Percentiles rank a stretch among this genome's conserved stretches.
Evolutionary conservation across 1,140 invertebrate genomes (phyloP).

Genomic region (Apolygus lucorum): DNA sequence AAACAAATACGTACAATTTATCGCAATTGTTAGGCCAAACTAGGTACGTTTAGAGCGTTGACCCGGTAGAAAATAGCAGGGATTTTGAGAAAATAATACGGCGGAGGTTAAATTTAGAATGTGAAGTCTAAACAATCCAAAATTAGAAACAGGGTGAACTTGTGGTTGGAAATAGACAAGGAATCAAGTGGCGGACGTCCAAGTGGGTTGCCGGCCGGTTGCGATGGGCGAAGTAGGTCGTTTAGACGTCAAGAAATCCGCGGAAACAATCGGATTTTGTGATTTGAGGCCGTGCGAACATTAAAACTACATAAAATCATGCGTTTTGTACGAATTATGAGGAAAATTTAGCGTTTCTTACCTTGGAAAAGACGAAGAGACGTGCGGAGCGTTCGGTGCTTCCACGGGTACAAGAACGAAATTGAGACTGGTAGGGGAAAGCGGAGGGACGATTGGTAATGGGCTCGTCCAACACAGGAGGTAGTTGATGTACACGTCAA

Average conservation of each 20-base stretch:
- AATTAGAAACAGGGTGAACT: too few relatives aligned
- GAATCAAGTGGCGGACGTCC: too few relatives aligned
- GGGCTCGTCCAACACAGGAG: constrained; percentile 38
- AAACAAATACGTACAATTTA: too few relatives aligned
- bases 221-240: background rate
- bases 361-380: constrained; percentile 13
- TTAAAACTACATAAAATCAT: background rate
- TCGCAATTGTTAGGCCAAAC: too few relatives aligned
- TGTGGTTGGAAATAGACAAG: too few relatives aligned
- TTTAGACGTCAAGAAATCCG: background rate
- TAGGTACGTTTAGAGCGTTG: too few relatives aligned
- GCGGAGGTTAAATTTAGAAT: too few relatives aligned
- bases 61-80: too few relatives aligned
- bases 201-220: constrained; percentile 17
- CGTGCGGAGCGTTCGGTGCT: constrained; percentile 6
- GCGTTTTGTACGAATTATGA: background rate
- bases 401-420: constrained; percentile 30
- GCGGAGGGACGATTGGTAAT: constrained; percentile 33
- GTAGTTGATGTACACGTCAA: constrained; percentile 30
- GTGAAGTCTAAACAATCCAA: too few relatives aligned
- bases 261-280: background rate
- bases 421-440: constrained; percentile 32
- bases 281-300: background rate
- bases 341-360: background rate
- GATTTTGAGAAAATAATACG: too few relatives aligned